A percentile compares a stretch with the other conserved stretches of the same genome.
These are phyloP conservation scores for Entosphenus tridentatus DNA, from an alignment of 2,113 vertebrate species.

Conservation along the genomic window DNA sequence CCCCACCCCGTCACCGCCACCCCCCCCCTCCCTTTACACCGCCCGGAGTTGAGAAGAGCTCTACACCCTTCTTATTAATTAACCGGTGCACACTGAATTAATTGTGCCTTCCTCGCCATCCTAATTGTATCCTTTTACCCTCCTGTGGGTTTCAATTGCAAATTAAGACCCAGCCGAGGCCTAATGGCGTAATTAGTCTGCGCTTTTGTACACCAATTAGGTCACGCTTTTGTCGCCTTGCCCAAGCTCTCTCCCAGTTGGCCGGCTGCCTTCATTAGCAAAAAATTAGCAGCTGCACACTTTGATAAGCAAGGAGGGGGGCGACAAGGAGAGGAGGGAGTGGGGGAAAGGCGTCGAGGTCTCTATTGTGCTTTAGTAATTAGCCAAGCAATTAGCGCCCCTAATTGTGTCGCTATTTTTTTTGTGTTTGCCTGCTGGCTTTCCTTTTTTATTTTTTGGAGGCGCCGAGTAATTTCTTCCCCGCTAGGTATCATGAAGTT, in stretches of 20 bases:
- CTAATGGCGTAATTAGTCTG: background rate
- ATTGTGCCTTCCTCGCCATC: slow-evolving; percentile 3
- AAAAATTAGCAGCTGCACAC: slow-evolving; percentile 5
- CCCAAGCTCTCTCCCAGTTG: background rate
- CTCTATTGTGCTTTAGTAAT: slow-evolving; percentile 5
- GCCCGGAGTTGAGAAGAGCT: too few relatives aligned
- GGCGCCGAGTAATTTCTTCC: too few relatives aligned
- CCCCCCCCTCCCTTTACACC: too few relatives aligned
- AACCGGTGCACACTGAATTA: background rate
- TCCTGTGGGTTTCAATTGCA: background rate
- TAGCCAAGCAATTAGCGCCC: slow-evolving; percentile 1
- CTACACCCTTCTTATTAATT: background rate
- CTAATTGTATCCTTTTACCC: slow-evolving; percentile 6
- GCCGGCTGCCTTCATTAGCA: slow-evolving; percentile 2
- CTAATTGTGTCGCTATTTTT: background rate
- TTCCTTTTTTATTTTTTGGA: too few relatives aligned
- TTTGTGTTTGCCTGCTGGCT: background rate
- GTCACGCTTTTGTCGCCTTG: too few relatives aligned
- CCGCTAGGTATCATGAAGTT: too few relatives aligned
- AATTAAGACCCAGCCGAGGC: background rate
- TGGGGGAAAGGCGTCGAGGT: background rate
- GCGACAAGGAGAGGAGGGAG: slow-evolving; percentile 1
- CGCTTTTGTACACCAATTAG: slow-evolving; percentile 6
- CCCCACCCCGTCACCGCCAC: too few relatives aligned
- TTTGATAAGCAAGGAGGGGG: slow-evolving; percentile 4